Base-by-base conservation (phyloP, 2,888 invertebrate genomes). In the Pammene aurita region DNA sequence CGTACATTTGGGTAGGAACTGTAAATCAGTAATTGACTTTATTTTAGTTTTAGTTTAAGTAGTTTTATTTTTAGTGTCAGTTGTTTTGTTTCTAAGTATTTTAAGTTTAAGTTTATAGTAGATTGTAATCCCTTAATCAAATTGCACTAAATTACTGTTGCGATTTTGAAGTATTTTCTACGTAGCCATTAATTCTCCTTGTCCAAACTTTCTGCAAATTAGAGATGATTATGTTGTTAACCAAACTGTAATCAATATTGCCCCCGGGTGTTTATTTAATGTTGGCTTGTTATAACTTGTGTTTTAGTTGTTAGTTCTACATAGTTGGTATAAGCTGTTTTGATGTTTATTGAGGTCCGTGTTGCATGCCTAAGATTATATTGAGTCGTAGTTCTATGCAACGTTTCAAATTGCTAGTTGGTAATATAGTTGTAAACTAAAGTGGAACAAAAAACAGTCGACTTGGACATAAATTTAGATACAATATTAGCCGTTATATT, bases 221-320 rank as follows among this genome's bases (percentile, higher is more conserved):
- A 80, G 78, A 80, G 85, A 85, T 85, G 85, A 90, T 90, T 86
- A 89, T 82, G 82, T 86, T 85, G 88, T 88, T 83, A 80, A 78
- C 72, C 77, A 77, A 85, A 83, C 83, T 83, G 84, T 82, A 85
- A 87, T 85, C 87, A 89, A 88, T 89, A 88, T 87, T 86, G 83
- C 74, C 73, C 71, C 72, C 73, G 82, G 80, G 75, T 87, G 89
- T 89, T 89, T 86, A 83, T 79, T 73, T 76, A 80, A 77, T 80
- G 80, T 83, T 84, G 67, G 75, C 81, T 83, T 83, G 85, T 84
- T 86, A 78, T 75, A 79, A 83, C 77, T 86, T 85, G 81, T 82
- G 83, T 85, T 88, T 83, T 78, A 83, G 82, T 88, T 88, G 58
- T 48, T 58, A 73, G 71, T 71, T 72, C 63, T 26, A 57, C 54